phyloP scores from a whole-genome alignment of 2,797 vertebrate species.

The Channallabes apus region DNA sequence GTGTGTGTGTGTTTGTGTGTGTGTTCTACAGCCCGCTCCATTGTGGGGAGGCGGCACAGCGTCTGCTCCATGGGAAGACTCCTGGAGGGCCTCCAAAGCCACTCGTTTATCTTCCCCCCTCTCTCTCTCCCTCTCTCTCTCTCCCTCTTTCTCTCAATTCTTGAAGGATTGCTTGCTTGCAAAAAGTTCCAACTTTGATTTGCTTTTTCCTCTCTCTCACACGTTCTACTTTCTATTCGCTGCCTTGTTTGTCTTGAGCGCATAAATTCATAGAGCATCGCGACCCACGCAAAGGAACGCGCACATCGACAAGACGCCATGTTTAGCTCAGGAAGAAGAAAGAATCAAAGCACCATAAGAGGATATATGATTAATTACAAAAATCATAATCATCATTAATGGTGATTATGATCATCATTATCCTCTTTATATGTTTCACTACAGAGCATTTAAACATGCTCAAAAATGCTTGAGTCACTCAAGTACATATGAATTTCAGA shows the following conservation, averaged over 20 bases:
- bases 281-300: constrained; percentile 30
- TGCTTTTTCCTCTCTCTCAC: background rate
- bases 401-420: background rate
- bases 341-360: background rate
- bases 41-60: constrained; percentile 65
- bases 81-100: constrained; percentile 79
- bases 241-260: constrained; percentile 15
- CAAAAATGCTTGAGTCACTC: background rate
- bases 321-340: background rate
- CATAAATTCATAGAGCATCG: constrained; percentile 25
- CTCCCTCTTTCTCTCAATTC: constrained; percentile 40
- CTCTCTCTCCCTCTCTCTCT: constrained; percentile 68
- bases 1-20: constrained; percentile 41
- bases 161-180: constrained; percentile 47
- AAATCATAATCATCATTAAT: background rate
- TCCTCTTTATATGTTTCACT: background rate
- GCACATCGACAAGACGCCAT: background rate
- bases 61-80: constrained; percentile 69
- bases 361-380: too few species aligned
- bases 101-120: constrained; percentile 62
- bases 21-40: constrained; percentile 45
- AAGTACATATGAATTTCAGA: background rate
- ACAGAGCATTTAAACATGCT: background rate
- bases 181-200: constrained; percentile 66
- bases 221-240: constrained; percentile 27